Percentiles rank a stretch among this genome's conserved stretches.
phyloP scores from a whole-genome alignment of 64 coral and sea anemone genomes.

The Montipora sp. region DNA sequence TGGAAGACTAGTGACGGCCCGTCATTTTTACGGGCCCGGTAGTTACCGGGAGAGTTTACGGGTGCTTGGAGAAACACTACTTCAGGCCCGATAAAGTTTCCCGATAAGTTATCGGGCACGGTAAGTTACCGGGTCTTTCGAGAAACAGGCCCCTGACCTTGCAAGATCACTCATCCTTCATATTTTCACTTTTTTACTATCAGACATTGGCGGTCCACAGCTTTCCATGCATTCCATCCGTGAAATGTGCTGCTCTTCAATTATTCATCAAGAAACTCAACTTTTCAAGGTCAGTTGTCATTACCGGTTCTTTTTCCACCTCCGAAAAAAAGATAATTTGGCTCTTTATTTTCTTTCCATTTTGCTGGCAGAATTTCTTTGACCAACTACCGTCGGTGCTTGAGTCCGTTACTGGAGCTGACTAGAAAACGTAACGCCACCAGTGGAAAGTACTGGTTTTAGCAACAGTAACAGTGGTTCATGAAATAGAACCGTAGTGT shows the following conservation, averaged over 20 bases:
- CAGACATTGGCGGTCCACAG: constrained; percentile 93
- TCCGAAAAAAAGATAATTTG: not conserved
- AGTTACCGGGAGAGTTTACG: too few species aligned
- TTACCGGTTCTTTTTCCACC: not conserved
- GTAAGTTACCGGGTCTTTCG: too few species aligned
- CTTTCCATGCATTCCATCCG: constrained; percentile 97
- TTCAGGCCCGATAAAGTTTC: too few species aligned
- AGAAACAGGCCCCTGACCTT: too few species aligned
- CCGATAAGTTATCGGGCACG: not conserved
- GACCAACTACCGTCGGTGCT: constrained; percentile 24
- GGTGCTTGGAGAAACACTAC: too few species aligned
- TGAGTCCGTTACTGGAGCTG: constrained; percentile 12
- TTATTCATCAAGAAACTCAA: constrained; percentile 77
- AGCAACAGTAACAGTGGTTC: too few species aligned
- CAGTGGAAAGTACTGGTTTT: not conserved
- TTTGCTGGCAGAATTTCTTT: not conserved
- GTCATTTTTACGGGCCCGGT: too few species aligned
- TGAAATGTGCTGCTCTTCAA: constrained; percentile 92
- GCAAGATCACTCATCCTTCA: too few species aligned
- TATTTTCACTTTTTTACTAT: not conserved
- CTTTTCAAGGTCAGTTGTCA: constrained; percentile 87
- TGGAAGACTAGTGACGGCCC: too few species aligned
- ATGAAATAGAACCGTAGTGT: too few species aligned
- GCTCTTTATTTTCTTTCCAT: too few species aligned
- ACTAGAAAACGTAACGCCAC: not conserved